Evolutionary conservation across 1,140 invertebrate genomes (phyloP), one percentile per base, ranked within the genome.

Genomic region (Coelopa frigida): DNA sequence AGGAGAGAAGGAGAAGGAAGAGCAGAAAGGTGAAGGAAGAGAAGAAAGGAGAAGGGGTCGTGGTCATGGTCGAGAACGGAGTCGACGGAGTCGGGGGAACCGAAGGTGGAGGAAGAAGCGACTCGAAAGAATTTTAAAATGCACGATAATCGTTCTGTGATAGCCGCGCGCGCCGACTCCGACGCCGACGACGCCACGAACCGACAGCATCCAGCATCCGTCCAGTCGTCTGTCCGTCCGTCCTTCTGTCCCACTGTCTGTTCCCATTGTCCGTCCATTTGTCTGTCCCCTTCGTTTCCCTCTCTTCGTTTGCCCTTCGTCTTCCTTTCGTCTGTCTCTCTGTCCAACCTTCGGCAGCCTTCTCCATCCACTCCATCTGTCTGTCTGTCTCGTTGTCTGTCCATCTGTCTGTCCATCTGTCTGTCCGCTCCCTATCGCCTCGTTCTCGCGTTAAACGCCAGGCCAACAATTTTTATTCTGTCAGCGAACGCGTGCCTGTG

Each of bases 401-500:
- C 53, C 47, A 45, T 46, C 54, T 54, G 32, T 36, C 21, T 12
- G 21, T 45, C 29, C 11, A 21, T 31, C 27, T 18, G 12, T 31
- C 36, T 47, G 45, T 40, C 50, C 49, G 53, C 53, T 55, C 61
- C 53, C 58, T 62, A 65, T 65, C 61, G 54, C 55, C 57, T 61
- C 56, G 59, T 63, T 63, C 58, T 60, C 63, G 60, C 63, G 63
- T 68, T 67, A 68, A 68, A 67, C 62, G 66, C 63, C 66, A 67
- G 57, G 57, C 57, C 60, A 67, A 67, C 63, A 67, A 67, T 66
- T 67, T 67, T 67, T 67, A 68, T 68, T 61, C 65, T 68, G 65
- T 68, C 65, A 68, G 65, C 65, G 55, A 68, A 68, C 65, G 65
- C 65, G 65, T 68, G 65, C 65, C 65, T 68, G 61, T 68, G 58